These are phyloP conservation scores for Apistogramma diplotaenia DNA, from an alignment of 2,113 vertebrate species.

Conservation along the genomic window DNA sequence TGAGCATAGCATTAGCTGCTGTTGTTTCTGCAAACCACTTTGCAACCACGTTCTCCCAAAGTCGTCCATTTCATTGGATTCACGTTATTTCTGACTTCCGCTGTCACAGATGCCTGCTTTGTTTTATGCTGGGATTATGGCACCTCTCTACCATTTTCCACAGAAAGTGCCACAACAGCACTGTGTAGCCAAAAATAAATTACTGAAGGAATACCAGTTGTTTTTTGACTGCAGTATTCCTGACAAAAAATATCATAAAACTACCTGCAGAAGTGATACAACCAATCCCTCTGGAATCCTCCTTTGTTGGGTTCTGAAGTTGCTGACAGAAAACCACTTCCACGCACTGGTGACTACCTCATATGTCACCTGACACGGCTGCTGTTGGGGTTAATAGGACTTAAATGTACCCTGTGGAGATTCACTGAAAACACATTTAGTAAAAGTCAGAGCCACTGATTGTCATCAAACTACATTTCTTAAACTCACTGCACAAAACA, in stretches of 20 bases:
- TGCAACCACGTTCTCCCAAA: background rate
- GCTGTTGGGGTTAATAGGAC: conserved; percentile 8
- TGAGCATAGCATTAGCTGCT: background rate
- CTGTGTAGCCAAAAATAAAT: background rate
- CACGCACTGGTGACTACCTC: background rate
- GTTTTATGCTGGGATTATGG: too few species aligned
- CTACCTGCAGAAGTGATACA: background rate
- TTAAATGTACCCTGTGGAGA: conserved; percentile 1
- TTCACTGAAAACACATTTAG: background rate
- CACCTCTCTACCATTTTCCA: too few species aligned
- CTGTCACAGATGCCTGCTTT: too few species aligned
- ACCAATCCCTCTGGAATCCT: conserved; percentile 5
- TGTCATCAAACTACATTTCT: background rate
- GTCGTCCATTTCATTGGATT: too few species aligned
- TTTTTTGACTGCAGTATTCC: background rate
- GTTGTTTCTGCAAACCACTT: background rate
- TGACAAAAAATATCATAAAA: background rate
- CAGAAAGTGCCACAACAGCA: background rate
- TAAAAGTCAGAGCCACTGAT: background rate
- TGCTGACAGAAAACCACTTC: conserved; percentile 7
- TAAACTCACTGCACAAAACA: background rate
- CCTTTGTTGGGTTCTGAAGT: conserved; percentile 1
- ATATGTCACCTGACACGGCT: background rate
- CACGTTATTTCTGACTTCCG: too few species aligned
- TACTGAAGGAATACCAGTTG: background rate